Evolutionary conservation across 1,140 invertebrate species (phyloP), one percentile per base, ranked within the genome.

Genomic region (Eriocheir sinensis): DNA sequence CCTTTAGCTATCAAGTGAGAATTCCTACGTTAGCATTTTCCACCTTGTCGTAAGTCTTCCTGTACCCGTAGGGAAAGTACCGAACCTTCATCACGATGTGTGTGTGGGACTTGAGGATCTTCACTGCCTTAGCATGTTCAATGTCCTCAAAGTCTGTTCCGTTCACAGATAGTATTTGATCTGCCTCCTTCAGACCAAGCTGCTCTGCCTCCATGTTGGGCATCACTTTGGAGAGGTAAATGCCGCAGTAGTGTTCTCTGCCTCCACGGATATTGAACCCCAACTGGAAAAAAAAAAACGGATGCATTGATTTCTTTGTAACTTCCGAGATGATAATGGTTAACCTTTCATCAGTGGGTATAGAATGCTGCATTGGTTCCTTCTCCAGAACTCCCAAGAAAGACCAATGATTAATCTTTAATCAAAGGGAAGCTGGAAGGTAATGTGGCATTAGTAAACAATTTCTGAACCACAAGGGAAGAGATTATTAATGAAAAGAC

Each of bases 221-320:
- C 96, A 96, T 96, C 81, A 97, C 96, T 96, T 96, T 96, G 81
- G 96, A 97, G 32, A 97, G 96, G 96, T 96, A 97, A 53, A 97
- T 96, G 27, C 96, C 96, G 96, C 96, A 97, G 89, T 96, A 96
- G 95, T 96, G 96, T 94, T 97, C 96, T 93, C 96, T 96, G 0
- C 96, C 96, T 34, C 96, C 96, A 93, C 96, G 95, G 32, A 97
- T 96, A 94, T 97, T 97, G 92, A 97, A 97, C 41, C 96, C 96
- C 94, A 97, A 96, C 96, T 97, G 90, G 34, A 38, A 40, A 38
- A 79, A 89, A 79, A 3, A 44, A 41, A 17, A n/a, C n/a, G n/a
- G n/a, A n/a, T n/a, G n/a, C n/a, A n/a, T n/a, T 12, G 12, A 53
- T 53, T 72, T 72, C 27, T 72, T 72, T 72, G 60, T 21, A n/a